Percentiles rank a stretch among this genome's conserved stretches.
Evolutionary conservation across 2,888 invertebrate genomes (phyloP).

Genomic region (Nomada hirtipes): DNA sequence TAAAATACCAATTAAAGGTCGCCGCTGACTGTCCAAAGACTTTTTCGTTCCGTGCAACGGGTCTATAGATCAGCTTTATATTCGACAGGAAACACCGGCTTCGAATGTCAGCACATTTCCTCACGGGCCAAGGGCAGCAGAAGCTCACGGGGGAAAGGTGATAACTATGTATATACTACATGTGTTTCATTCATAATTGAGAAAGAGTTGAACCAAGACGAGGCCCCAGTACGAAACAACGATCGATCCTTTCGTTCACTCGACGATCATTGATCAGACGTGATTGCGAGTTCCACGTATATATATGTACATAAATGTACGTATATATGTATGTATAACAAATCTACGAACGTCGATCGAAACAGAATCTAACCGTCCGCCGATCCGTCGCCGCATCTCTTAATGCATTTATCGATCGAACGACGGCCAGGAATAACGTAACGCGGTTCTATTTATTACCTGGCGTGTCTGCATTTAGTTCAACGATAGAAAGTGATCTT

Average conservation of each 20-base stretch:
- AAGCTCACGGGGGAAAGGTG: conserved; percentile 33
- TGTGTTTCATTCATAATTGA: conserved; percentile 68
- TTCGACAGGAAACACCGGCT: conserved; percentile 1
- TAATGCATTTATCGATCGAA: conserved; percentile 11
- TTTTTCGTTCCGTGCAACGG: conserved; percentile 12
- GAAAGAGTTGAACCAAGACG: conserved; percentile 42
- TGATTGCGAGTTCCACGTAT: conserved; percentile 15
- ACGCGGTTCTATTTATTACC: not conserved
- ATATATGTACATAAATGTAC: too few relatives aligned
- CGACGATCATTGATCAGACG: conserved; percentile 25
- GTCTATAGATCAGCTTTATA: conserved; percentile 30
- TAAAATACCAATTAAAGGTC: not conserved
- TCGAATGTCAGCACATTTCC: conserved; percentile 53
- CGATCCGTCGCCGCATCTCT: not conserved
- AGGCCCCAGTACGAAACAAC: conserved; percentile 40
- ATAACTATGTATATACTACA: conserved; percentile 41
- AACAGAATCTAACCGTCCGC: conserved; percentile 3
- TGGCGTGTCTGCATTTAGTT: not conserved
- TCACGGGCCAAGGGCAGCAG: conserved; percentile 55
- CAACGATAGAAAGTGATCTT: not conserved
- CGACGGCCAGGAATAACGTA: not conserved
- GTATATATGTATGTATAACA: too few relatives aligned
- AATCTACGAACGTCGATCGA: conserved; percentile 13
- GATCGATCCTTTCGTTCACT: conserved; percentile 60
- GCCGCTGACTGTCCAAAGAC: not conserved